Conservation (phyloP, 2,888 invertebrate species). For the Troides aeacus region DNA sequence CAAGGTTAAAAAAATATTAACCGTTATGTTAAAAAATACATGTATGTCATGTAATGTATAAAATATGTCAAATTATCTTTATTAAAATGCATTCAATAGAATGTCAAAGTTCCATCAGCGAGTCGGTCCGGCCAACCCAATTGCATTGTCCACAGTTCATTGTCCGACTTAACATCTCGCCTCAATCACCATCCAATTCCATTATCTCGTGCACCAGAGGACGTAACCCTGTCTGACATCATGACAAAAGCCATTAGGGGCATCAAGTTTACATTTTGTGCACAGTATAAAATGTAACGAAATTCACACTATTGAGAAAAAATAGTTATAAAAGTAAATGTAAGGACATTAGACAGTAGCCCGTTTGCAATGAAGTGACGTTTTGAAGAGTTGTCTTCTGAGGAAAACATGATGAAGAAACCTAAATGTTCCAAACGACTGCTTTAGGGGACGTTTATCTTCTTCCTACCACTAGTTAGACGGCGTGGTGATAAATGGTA, state of each 20-base stretch:
- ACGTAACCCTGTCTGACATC: background rate
- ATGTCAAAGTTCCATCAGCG: background rate
- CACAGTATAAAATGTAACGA: background rate
- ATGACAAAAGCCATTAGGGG: constrained; percentile 1
- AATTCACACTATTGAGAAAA: background rate
- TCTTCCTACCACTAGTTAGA: no score
- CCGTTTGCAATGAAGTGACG: no score
- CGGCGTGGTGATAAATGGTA: no score
- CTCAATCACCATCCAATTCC: background rate
- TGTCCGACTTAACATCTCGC: constrained; percentile 5
- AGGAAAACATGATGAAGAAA: no score
- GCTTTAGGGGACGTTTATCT: no score
- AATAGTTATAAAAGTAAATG: background rate
- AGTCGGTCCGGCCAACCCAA: background rate
- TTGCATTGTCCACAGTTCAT: background rate
- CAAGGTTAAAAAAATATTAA: no score
- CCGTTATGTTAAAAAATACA: no score
- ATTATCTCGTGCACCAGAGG: background rate
- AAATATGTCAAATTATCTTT: background rate
- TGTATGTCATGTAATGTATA: background rate
- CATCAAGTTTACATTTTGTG: background rate
- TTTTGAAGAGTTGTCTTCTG: no score
- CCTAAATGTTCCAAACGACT: no score
- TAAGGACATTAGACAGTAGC: no score
- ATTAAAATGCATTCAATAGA: background rate